Evolutionary conservation across 1,140 invertebrate species (phyloP).

Genomic region (Drosophila sproati): DNA sequence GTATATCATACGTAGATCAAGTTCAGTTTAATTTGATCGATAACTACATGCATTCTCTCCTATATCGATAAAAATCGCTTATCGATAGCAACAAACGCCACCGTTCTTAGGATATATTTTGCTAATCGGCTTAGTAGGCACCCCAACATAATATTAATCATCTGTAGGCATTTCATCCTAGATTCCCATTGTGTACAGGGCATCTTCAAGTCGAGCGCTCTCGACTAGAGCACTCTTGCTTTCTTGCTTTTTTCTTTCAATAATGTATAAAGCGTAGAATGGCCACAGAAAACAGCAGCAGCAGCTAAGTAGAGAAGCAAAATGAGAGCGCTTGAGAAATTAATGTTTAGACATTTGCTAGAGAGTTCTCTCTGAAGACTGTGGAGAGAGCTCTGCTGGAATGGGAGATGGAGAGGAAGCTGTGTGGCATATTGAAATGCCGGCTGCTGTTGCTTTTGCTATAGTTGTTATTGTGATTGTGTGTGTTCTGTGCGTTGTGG

Average conservation of each 20-base stretch:
- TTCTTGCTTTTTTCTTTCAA: constrained; percentile 9
- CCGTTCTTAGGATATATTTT: no score
- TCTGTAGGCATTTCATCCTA: no score
- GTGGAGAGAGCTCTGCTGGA: constrained; percentile 1
- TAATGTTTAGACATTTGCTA: constrained; percentile 19
- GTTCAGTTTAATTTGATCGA: no score
- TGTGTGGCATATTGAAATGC: constrained; percentile 40
- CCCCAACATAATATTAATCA: no score
- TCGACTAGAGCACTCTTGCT: no score
- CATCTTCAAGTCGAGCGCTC: no score
- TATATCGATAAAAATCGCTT: no score
- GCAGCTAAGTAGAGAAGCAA: not conserved
- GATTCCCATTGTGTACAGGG: no score
- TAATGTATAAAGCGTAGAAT: constrained; percentile 45
- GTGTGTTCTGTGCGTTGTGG: constrained; percentile 65
- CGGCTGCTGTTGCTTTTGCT: constrained; percentile 19
- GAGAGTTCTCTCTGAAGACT: not conserved
- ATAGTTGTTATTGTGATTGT: constrained; percentile 33
- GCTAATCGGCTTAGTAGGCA: no score
- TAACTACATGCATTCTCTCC: no score
- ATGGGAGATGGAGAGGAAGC: constrained; percentile 18
- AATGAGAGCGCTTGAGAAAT: constrained; percentile 2
- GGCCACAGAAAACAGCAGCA: constrained; percentile 11
- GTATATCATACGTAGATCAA: no score
- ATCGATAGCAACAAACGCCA: no score